phyloP scores from a whole-genome alignment of 2,113 vertebrate species.

The Orthonyx spaldingii region DNA sequence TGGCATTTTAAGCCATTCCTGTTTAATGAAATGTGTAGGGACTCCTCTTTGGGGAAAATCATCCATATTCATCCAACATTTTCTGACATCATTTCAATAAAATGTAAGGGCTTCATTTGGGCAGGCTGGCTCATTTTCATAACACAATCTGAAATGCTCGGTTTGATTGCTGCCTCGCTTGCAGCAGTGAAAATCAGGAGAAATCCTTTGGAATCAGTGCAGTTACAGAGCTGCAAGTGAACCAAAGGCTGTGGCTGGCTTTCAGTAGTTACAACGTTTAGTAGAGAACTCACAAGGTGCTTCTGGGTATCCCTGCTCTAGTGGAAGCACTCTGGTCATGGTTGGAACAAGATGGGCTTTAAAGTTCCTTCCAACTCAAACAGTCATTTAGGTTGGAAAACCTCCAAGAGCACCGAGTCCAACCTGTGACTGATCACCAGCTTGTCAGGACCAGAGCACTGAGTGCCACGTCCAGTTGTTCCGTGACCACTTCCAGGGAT shows the following conservation, averaged over 20 bases:
- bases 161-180: neutral
- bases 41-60: conserved; percentile 12
- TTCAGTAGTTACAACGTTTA: neutral
- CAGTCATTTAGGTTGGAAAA: neutral
- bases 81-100: conserved; percentile 14
- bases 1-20: neutral
- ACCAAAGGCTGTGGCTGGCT: neutral
- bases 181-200: neutral
- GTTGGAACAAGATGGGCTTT: neutral
- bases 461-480: neutral
- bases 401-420: neutral
- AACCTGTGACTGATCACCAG: neutral
- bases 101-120: conserved; percentile 7
- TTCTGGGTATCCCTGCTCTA: neutral
- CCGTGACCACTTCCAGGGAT: neutral
- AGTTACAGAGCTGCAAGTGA: neutral
- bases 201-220: neutral
- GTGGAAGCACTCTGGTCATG: neutral
- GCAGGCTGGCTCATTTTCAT: conserved; percentile 3
- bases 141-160: neutral
- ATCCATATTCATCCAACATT: neutral
- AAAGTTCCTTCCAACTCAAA: neutral
- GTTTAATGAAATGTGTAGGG: conserved; percentile 29
- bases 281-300: neutral
- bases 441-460: neutral